Evolutionary conservation across 2,113 vertebrate species (phyloP).

Genomic region (Callithrix jacchus): DNA sequence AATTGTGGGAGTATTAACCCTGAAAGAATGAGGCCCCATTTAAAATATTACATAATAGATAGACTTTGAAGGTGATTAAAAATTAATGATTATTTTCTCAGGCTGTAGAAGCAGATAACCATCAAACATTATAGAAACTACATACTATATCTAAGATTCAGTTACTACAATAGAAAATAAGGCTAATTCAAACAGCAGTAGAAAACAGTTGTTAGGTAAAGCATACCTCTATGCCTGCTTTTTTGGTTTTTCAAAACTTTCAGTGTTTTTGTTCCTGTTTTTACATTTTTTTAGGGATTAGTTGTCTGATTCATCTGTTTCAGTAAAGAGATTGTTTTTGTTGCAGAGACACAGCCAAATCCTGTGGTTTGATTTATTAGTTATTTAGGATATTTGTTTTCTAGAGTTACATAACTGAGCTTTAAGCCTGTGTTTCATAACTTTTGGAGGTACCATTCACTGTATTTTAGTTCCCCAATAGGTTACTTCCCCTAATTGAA

Average conservation of each 20-base stretch:
- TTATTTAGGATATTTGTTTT: constrained; percentile 26
- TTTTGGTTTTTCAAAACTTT: constrained; percentile 7
- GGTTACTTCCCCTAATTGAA: not conserved
- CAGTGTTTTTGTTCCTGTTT: not conserved
- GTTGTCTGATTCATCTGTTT: constrained; percentile 9
- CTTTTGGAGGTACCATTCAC: not conserved
- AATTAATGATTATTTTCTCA: constrained; percentile 31
- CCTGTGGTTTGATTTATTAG: not conserved
- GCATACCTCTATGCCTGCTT: not conserved
- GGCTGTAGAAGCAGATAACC: not conserved
- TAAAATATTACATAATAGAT: constrained; percentile 50
- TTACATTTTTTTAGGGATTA: not conserved
- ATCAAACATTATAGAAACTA: constrained; percentile 12
- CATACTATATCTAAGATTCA: not conserved
- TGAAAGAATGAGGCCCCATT: not conserved
- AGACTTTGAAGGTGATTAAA: constrained; percentile 14
- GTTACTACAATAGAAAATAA: constrained; percentile 41
- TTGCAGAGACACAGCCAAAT: not conserved
- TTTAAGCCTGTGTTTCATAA: not conserved
- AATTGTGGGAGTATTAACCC: not conserved
- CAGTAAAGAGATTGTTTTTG: not conserved
- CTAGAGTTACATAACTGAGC: not conserved
- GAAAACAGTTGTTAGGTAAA: not conserved
- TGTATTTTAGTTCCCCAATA: not conserved
- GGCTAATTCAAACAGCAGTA: not conserved